These are phyloP conservation scores for Chroicocephalus ridibundus DNA, from an alignment of 2,113 vertebrate genomes.

Conservation along the genomic window DNA sequence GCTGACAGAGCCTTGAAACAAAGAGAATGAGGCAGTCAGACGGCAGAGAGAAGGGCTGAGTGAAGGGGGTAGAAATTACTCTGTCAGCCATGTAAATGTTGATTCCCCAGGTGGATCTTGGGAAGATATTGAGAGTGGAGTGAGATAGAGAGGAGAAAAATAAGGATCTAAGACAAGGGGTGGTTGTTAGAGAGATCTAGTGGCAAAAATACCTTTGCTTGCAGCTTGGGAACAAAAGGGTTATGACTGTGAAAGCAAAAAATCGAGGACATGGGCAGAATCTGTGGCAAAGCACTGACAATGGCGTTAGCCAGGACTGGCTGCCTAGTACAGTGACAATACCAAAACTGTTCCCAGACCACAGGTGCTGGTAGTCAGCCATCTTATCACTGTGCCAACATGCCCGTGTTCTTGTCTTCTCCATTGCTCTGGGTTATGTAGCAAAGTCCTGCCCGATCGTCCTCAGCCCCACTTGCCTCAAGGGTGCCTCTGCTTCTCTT, in stretches of 20 bases:
- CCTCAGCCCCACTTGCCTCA: not conserved
- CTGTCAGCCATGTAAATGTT: not conserved
- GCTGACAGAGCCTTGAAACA: constrained; percentile 13
- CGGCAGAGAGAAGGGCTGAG: not conserved
- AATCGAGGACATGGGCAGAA: not conserved
- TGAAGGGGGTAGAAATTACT: not conserved
- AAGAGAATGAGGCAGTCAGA: not conserved
- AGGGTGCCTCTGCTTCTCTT: not conserved
- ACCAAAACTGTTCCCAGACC: not conserved
- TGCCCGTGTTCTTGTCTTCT: not conserved
- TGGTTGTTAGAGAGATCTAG: not conserved
- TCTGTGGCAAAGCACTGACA: not conserved
- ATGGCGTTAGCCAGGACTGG: not conserved
- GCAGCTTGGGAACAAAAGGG: not conserved
- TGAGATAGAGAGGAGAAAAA: not conserved
- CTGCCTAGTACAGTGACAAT: not conserved
- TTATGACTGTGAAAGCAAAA: not conserved
- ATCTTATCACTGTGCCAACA: not conserved
- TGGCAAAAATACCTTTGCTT: not conserved
- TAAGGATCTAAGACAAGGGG: not conserved
- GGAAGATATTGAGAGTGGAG: not conserved
- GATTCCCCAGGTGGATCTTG: not conserved
- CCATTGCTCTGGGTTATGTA: accelerated
- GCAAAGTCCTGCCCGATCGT: not conserved
- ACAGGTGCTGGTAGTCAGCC: not conserved